A percentile compares a stretch with the other conserved stretches of the same genome.
These are phyloP conservation scores for Apteryx mantelli DNA, from an alignment of 2,113 vertebrate species.

Conservation along the genomic window DNA sequence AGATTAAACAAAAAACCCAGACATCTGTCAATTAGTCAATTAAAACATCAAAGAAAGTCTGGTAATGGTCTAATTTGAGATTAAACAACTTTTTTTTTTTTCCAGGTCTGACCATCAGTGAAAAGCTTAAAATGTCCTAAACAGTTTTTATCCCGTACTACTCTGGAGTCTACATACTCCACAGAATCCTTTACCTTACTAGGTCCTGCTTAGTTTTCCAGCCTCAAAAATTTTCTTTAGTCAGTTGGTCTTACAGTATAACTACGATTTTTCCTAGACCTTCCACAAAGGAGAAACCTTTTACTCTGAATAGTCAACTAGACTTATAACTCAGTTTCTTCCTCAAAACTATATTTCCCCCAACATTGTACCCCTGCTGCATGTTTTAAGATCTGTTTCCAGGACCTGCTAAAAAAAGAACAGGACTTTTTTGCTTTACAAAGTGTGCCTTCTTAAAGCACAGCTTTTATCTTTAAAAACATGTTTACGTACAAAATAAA, in stretches of 20 bases:
- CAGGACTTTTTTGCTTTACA: not conserved
- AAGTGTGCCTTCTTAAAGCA: not conserved
- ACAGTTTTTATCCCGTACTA: not conserved
- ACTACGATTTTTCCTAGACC: not conserved
- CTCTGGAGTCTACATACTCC: not conserved
- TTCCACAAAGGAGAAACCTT: not conserved
- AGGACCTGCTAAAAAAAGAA: not conserved
- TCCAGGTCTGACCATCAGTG: not conserved
- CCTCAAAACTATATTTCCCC: not conserved
- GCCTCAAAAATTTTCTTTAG: not conserved
- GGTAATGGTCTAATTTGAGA: not conserved
- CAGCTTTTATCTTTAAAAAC: not conserved
- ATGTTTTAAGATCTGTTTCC: not conserved
- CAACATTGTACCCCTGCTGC: accelerated
- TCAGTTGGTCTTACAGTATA: not conserved
- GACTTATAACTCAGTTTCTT: not conserved
- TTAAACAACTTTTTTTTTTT: not conserved
- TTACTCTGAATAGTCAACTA: not conserved
- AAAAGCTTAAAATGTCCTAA: not conserved
- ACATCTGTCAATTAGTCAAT: not conserved
- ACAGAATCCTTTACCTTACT: not conserved
- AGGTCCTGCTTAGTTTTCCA: not conserved
- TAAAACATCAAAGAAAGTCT: not conserved
- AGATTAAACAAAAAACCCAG: not conserved
- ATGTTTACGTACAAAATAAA: not conserved